Base-by-base conservation (phyloP, 1,140 invertebrate genomes). In the Drosophila arizonae region DNA sequence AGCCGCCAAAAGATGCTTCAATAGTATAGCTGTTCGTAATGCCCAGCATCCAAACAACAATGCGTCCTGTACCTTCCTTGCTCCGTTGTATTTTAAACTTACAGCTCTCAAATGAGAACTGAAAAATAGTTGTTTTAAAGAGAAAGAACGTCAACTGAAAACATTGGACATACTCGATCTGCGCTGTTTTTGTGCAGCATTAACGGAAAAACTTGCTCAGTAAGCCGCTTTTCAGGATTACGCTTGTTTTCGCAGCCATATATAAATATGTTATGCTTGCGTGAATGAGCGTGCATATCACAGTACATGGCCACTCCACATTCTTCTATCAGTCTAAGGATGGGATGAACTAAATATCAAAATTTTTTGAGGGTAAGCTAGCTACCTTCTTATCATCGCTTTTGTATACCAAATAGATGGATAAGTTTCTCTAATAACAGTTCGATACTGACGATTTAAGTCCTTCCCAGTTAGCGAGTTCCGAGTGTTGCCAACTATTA, bases 351-450 rank as follows among this genome's bases (percentile, higher is more conserved):
- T 57, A 17, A 15, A 36, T 11, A 46, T 39, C 45, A 50, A 17
- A 5, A 28, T 43, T 58, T 2, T 48, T 51, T 3, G 21, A 3
- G 17, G 9, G 10, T 15, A 15, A 48, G 8, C 10, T 39, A 13
- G 24, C 81, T 92, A 96, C 95, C 95, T 95, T 90, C 96, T 94
- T 72, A 97, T 95, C 95, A 97, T 95, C 57, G 96, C 93, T 93
- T 97, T 99, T 6, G 97, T 96, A 92, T 99, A 97, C 95, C 97
- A 99, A 72, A 99, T 97, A 24, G 97, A 95, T 33, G 98, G 98
- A 93, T 97, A 97, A 46, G 96, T 96, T 92, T 97, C 96, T 76
- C 96, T 93, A 87, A 97, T 96, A 5, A 97, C 96, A 17, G 96
- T 97, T 61, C 97, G 93, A 90, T 97, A 98, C 92, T 97, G 96